Evolutionary conservation across 2,113 vertebrate species (phyloP).

Genomic region (Lonchura striata): DNA sequence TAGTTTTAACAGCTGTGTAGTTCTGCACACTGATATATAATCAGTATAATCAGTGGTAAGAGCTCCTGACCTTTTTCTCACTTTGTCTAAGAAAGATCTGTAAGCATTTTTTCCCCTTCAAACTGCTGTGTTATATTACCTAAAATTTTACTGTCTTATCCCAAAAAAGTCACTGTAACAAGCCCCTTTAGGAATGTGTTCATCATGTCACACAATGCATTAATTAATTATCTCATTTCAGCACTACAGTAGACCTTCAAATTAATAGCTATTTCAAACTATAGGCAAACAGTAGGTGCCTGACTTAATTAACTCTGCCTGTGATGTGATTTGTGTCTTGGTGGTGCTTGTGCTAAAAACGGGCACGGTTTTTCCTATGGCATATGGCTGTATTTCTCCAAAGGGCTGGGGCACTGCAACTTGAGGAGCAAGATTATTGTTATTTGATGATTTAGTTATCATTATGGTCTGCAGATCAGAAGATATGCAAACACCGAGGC

Average conservation of each 20-base stretch:
- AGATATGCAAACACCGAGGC: neutral
- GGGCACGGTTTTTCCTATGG: neutral
- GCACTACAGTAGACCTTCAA: neutral
- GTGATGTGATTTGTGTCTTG: conserved; percentile 5
- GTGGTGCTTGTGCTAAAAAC: neutral
- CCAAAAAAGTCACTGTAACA: neutral
- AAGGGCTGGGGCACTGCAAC: neutral
- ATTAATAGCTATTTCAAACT: conserved; percentile 16
- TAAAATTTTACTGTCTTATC: neutral
- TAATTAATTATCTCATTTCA: conserved; percentile 14
- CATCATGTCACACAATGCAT: neutral
- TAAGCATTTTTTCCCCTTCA: neutral
- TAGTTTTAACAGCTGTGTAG: neutral
- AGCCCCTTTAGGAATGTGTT: neutral
- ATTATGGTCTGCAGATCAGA: neutral
- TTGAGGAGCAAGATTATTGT: neutral
- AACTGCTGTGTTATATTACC: neutral
- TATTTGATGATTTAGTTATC: neutral
- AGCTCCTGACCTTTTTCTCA: neutral
- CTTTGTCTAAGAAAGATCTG: neutral
- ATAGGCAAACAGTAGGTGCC: conserved; percentile 41
- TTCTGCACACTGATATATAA: neutral
- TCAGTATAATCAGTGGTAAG: neutral
- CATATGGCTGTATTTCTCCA: conserved; percentile 23
- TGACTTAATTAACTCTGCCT: conserved; percentile 53